These are phyloP conservation scores for Melinaea menophilus DNA, from an alignment of 2,888 invertebrate genomes.

Conservation along the genomic window DNA sequence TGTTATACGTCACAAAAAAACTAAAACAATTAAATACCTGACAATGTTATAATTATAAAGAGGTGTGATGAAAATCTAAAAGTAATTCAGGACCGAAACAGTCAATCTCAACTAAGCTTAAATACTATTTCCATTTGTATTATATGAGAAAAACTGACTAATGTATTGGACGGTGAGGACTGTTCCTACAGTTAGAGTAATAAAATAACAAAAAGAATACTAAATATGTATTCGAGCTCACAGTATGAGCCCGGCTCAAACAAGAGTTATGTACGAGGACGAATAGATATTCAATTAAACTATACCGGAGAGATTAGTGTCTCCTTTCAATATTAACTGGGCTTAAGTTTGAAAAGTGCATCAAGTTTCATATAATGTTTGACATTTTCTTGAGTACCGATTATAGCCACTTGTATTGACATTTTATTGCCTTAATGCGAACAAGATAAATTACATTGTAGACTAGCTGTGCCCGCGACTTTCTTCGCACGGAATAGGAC, in stretches of 20 bases:
- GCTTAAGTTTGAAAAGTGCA: slow-evolving; percentile 20
- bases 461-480: no score
- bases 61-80: no score
- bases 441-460: not conserved
- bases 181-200: no score
- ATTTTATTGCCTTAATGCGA: slow-evolving; percentile 15
- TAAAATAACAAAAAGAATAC: not conserved
- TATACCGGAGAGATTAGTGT: slow-evolving; percentile 18
- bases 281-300: slow-evolving; percentile 14
- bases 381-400: slow-evolving; percentile 18
- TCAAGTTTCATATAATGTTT: slow-evolving; percentile 22
- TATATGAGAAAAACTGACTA: no score
- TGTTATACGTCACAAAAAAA: no score
- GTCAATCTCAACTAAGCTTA: no score
- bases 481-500: no score
- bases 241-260: not conserved
- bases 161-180: no score
- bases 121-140: no score
- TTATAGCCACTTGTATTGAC: slow-evolving; percentile 19
- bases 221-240: not conserved
- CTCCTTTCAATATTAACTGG: slow-evolving; percentile 19
- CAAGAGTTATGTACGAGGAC: not conserved
- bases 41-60: no score
- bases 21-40: no score
- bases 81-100: no score